Evolutionary conservation across 2,797 vertebrate genomes (phyloP).

Genomic region (Valencia hispanica): DNA sequence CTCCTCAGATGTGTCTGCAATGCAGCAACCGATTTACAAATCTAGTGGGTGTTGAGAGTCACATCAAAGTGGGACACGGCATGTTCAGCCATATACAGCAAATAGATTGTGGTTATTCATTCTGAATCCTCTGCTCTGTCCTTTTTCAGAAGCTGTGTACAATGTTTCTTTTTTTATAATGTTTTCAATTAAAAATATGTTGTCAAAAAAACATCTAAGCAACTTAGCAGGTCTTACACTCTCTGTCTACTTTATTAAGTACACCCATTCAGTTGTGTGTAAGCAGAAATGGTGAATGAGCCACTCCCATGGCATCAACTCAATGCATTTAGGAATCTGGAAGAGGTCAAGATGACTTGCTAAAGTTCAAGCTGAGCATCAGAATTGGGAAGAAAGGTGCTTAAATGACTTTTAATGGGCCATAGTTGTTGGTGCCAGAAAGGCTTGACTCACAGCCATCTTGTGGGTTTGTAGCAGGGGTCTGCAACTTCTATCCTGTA

Average conservation of each 20-base stretch:
- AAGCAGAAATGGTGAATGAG: background rate
- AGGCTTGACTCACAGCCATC: background rate
- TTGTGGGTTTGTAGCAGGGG: background rate
- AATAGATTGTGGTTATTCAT: conserved; percentile 39
- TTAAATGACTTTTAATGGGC: background rate
- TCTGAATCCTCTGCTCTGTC: conserved; percentile 11
- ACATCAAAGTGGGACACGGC: conserved; percentile 62
- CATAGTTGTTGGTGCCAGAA: background rate
- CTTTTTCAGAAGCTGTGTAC: conserved; percentile 6
- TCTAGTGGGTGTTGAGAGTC: conserved; percentile 60
- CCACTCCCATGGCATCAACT: background rate
- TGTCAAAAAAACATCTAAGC: background rate
- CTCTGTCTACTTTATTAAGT: background rate
- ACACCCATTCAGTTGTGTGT: background rate
- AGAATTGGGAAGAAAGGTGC: background rate
- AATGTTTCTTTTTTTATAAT: background rate
- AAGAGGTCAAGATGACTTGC: background rate
- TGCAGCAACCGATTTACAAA: conserved; percentile 61
- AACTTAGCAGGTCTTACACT: background rate
- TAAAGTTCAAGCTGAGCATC: background rate
- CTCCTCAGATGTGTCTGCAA: conserved; percentile 57
- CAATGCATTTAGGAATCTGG: background rate
- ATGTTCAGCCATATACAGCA: conserved; percentile 36
- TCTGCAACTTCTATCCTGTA: background rate
- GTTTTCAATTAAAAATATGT: background rate